phyloP scores from a whole-genome alignment of 2,888 invertebrate species.

The Pseudococcus viburni region DNA sequence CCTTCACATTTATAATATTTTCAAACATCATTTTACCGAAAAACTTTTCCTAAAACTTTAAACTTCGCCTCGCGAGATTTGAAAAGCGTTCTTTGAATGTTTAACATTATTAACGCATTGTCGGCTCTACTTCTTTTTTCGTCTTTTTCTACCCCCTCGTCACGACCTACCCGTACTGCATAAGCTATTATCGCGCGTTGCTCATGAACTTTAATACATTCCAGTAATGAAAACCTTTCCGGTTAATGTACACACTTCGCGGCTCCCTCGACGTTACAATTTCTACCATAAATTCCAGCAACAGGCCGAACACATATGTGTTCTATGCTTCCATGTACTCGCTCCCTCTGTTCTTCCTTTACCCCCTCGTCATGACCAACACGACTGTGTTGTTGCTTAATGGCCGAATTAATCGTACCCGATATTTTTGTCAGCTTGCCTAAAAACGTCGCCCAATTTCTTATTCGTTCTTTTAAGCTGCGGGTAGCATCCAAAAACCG shows the following conservation, averaged over 20 bases:
- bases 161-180: background rate
- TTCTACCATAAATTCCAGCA: constrained; percentile 31
- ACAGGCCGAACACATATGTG: constrained; percentile 17
- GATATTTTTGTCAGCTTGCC: constrained; percentile 31
- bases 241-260: constrained; percentile 18
- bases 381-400: background rate
- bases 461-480: background rate
- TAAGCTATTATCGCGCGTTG: constrained; percentile 2
- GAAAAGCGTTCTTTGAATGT: constrained; percentile 47
- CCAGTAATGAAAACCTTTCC: constrained; percentile 33
- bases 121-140: constrained; percentile 32
- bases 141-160: background rate
- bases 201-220: constrained; percentile 41
- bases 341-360: background rate
- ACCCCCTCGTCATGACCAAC: background rate
- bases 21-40: constrained; percentile 33
- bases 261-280: constrained; percentile 2
- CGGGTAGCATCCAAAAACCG: background rate
- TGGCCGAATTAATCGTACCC: constrained; percentile 42
- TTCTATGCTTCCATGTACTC: background rate
- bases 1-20: constrained; percentile 38
- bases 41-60: constrained; percentile 35
- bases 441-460: background rate
- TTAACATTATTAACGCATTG: constrained; percentile 54
- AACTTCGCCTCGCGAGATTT: constrained; percentile 42